Evolutionary conservation across 2,797 vertebrate species (phyloP), one percentile per base, ranked within the genome.

Genomic region (Sciurus vulgaris): DNA sequence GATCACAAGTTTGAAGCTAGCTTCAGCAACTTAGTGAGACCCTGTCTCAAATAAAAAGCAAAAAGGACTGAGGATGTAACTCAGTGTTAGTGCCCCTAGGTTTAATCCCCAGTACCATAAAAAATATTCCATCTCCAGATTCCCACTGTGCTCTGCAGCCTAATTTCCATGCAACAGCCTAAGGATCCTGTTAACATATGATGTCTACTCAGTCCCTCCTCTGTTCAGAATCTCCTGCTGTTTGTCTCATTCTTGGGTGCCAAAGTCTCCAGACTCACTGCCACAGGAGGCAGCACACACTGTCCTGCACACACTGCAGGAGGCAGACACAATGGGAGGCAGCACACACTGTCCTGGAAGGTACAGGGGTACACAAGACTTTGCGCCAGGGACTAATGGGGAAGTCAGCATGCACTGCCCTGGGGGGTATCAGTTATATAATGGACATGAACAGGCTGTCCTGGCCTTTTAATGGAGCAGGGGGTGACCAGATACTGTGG

Each of bases 361-460:
- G 47, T 47, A 91, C 56, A 79, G 61, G 47, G 59, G 54, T 63
- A 76, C 72, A 73, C 18, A 61, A 74, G 35, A 74, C 44, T 89
- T 47, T 93, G 44, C 33, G 82, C 95, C 92, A 69, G 67, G 69
- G 81, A 83, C 12, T 88, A 78, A 86, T 56, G 20, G 69, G 65
- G 54, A 73, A 84, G 89, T 82, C 82, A 91, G 72, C 38, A 86
- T 51, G 51, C 83, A 87, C 28, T 63, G 70, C 87, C 86, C 69
- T 41, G 82, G n/a, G 41, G 74, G 74, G 11, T 77, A 49, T 79
- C 38, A 81, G 79, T 73, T 77, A 91, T 67, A 77, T 79, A 87
- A 96, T 82, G 51, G 73, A 65, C 78, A 83, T 3, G 51, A 94
- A 96, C 72, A 96, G 73, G 9, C 35, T 96, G 88, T 65, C 59